Percentiles rank a stretch among this genome's conserved stretches.
Conservation (phyloP, 2,113 vertebrate genomes). For the Symphodus melops region DNA sequence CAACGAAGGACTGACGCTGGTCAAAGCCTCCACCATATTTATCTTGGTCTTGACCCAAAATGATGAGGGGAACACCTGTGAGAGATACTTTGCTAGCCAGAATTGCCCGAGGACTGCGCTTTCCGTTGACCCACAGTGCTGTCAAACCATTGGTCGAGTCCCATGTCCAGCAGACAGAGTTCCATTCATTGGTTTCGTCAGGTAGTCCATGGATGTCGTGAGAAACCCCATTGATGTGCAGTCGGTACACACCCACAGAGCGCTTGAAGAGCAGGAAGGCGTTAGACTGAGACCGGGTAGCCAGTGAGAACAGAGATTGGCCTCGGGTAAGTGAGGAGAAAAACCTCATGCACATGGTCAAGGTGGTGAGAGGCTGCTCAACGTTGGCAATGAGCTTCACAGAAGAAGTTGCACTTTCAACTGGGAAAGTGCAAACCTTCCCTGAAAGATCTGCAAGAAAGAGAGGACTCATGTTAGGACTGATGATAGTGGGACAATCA, state of each 20-base stretch:
- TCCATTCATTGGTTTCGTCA: neutral
- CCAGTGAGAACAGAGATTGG: constrained; percentile 2
- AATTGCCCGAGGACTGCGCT: neutral
- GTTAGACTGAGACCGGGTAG: neutral
- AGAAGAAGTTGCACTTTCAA: neutral
- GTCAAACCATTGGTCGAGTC: neutral
- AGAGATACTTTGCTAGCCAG: neutral
- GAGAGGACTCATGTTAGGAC: neutral
- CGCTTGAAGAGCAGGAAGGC: constrained; percentile 1
- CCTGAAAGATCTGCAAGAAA: neutral
- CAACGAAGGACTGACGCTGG: neutral
- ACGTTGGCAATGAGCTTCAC: neutral
- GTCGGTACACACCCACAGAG: neutral
- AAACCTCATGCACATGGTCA: constrained; percentile 6
- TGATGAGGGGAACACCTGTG: neutral
- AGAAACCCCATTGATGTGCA: neutral
- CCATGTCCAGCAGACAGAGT: constrained; percentile 12
- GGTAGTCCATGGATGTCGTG: neutral
- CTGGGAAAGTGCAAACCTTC: neutral
- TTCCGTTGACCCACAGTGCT: neutral
- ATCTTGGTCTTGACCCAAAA: constrained; percentile 25
- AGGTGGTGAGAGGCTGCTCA: neutral
- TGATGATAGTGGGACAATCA: no score
- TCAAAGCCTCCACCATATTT: constrained; percentile 23
- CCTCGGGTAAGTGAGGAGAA: neutral